A percentile compares a stretch with the other conserved stretches of the same genome.
Evolutionary conservation across 2,797 vertebrate species (phyloP).

Genomic region (Heterohyrax brucei): DNA sequence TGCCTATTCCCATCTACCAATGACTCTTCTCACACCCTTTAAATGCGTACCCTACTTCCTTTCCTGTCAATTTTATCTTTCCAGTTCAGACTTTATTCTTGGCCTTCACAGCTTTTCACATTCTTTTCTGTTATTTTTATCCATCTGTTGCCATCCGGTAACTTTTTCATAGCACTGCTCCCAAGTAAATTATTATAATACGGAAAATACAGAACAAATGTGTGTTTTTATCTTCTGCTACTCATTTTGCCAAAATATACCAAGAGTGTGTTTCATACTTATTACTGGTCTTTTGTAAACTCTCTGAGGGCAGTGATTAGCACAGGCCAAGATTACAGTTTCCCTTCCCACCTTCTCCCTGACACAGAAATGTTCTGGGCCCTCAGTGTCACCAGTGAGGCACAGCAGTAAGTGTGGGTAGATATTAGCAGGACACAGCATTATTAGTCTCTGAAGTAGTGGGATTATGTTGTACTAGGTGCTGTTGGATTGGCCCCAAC

Average conservation of each 20-base stretch:
- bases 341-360: not conserved
- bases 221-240: not conserved
- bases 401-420: not conserved
- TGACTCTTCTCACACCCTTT: not conserved
- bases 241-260: slow-evolving; percentile 24
- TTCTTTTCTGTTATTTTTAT: not conserved
- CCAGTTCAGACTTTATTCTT: not conserved
- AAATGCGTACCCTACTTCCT: not conserved
- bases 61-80: not conserved
- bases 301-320: not conserved
- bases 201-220: not conserved
- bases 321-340: not conserved
- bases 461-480: no score
- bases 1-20: not conserved
- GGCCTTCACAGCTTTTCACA: not conserved
- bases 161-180: not conserved
- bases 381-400: not conserved
- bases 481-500: no score
- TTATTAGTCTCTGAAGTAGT: not conserved
- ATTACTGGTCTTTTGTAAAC: not conserved
- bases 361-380: not conserved
- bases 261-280: not conserved
- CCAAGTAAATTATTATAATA: slow-evolving; percentile 7
- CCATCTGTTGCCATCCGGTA: not conserved
- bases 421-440: not conserved